Conservation (phyloP, 2,797 vertebrate genomes). For the Stomatorhinus walkeri region DNA sequence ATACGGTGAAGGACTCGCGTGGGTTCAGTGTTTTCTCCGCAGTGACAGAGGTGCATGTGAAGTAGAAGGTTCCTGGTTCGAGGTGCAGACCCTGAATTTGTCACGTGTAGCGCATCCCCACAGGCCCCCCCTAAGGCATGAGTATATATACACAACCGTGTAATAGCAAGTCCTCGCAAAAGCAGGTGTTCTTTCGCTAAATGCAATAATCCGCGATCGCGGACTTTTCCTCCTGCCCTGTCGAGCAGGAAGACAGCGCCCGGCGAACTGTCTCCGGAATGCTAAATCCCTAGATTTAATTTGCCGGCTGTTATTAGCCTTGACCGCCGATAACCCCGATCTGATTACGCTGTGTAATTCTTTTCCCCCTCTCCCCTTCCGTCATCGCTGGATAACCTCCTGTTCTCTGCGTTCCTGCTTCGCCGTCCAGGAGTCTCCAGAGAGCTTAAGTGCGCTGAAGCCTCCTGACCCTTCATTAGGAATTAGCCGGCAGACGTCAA, state of each 20-base stretch:
- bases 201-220: not conserved
- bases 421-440: slow-evolving; percentile 28
- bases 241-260: not conserved
- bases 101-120: not conserved
- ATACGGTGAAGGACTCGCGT: not conserved
- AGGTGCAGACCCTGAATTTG: not conserved
- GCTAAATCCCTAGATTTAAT: slow-evolving; percentile 52
- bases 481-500: not conserved
- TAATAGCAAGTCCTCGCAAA: not conserved
- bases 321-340: slow-evolving; percentile 63
- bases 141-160: not conserved
- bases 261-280: not conserved
- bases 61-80: not conserved
- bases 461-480: not conserved
- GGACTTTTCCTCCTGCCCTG: not conserved
- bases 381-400: slow-evolving; percentile 24
- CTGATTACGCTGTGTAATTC: slow-evolving; percentile 61
- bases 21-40: not conserved
- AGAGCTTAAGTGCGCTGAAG: slow-evolving; percentile 6
- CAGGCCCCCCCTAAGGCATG: not conserved
- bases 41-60: not conserved
- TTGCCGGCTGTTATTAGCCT: slow-evolving; percentile 64
- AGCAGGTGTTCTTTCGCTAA: not conserved
- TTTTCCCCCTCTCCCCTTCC: slow-evolving; percentile 37
- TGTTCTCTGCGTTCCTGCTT: not conserved